Conservation (phyloP, 64 coral and sea anemone species). For the Montipora sp. region DNA sequence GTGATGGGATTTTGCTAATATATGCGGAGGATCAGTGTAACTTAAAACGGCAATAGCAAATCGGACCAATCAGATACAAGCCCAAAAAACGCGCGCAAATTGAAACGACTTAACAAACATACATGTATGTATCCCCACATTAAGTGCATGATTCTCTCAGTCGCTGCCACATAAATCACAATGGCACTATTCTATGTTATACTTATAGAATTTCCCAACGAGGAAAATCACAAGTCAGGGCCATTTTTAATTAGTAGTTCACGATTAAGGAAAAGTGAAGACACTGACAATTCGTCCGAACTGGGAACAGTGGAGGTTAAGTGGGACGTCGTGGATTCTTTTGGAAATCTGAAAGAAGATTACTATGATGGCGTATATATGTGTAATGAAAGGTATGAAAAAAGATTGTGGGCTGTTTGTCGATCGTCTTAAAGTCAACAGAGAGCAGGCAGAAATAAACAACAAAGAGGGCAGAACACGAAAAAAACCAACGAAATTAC, state of each 20-base stretch:
- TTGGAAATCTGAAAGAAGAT: too few species aligned
- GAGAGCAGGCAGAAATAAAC: slow-evolving; percentile 43
- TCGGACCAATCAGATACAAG: neutral
- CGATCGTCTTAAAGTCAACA: slow-evolving; percentile 28
- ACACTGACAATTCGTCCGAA: neutral
- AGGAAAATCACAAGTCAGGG: slow-evolving; percentile 60
- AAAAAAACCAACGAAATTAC: slow-evolving; percentile 29
- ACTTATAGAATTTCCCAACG: slow-evolving; percentile 46
- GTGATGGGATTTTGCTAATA: neutral
- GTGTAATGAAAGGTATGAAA: slow-evolving; percentile 11
- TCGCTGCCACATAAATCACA: neutral
- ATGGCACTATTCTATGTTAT: slow-evolving; percentile 48
- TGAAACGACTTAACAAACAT: neutral
- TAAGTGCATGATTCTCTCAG: neutral
- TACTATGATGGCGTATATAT: too few species aligned
- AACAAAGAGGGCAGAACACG: slow-evolving; percentile 53
- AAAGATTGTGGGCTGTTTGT: slow-evolving; percentile 43
- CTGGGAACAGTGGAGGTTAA: neutral
- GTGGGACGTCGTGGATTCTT: neutral
- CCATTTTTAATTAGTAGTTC: slow-evolving; percentile 8
- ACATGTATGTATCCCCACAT: neutral
- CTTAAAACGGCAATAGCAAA: neutral
- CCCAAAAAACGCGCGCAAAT: slow-evolving; percentile 2
- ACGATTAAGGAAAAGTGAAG: neutral
- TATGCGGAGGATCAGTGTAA: neutral